These are phyloP conservation scores for Drosophila arawakana DNA, from an alignment of 1,140 invertebrate genomes.

Conservation along the genomic window DNA sequence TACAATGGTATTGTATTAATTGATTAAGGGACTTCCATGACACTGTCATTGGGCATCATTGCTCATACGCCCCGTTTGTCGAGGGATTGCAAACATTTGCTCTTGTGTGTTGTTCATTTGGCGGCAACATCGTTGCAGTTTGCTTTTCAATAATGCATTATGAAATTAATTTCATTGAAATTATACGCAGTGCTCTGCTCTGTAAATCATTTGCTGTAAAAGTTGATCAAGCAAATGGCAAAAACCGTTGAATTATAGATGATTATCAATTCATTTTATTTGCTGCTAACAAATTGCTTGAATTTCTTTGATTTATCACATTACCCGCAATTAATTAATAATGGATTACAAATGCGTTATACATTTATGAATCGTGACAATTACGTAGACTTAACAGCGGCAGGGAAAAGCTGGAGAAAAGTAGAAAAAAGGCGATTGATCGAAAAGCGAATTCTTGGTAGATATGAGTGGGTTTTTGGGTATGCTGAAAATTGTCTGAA, in stretches of 20 bases:
- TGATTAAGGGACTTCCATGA: conserved; percentile 47
- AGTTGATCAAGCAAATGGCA: conserved; percentile 30
- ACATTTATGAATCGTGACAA: conserved; percentile 11
- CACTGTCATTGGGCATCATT: conserved; percentile 37
- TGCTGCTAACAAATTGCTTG: conserved; percentile 12
- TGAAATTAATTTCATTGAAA: conserved; percentile 50
- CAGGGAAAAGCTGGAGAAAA: too few relatives aligned
- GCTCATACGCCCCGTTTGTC: conserved; percentile 30
- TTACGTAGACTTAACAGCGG: background rate
- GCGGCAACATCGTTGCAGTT: conserved; percentile 19
- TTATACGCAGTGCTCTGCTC: conserved; percentile 24
- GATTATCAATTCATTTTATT: conserved; percentile 1
- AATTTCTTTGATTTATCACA: conserved; percentile 22
- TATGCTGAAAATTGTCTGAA: too few relatives aligned
- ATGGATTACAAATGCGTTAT: conserved; percentile 7
- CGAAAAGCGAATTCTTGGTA: too few relatives aligned
- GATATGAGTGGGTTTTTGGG: too few relatives aligned
- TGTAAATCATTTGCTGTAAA: conserved; percentile 35
- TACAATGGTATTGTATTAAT: conserved; percentile 55
- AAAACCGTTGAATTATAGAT: conserved; percentile 6
- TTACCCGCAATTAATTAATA: background rate
- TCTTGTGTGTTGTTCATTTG: conserved; percentile 16
- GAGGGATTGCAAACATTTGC: conserved; percentile 35
- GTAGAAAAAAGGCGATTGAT: too few relatives aligned
- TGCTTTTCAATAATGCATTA: conserved; percentile 48